A percentile compares a stretch with the other conserved stretches of the same genome.
Evolutionary conservation across 2,113 vertebrate genomes (phyloP).

Genomic region (Nannospalax galili): DNA sequence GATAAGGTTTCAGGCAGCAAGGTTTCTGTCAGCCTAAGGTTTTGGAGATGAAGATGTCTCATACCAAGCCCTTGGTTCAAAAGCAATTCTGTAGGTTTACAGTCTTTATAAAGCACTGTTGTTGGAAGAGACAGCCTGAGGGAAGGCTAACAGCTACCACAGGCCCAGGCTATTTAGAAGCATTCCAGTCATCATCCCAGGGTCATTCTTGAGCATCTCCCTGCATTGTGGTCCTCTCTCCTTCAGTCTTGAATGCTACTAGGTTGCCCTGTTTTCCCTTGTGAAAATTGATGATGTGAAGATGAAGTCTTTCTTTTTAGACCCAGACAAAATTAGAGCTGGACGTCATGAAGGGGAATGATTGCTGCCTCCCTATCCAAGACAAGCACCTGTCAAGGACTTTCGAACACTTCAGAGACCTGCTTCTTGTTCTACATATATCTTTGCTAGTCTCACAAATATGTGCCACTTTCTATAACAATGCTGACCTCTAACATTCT

Average conservation of each 20-base stretch:
- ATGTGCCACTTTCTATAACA: not conserved
- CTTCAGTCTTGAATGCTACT: not conserved
- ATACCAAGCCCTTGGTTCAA: not conserved
- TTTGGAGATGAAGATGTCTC: not conserved
- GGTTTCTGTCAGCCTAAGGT: not conserved
- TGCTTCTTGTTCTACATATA: not conserved
- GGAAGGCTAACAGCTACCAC: not conserved
- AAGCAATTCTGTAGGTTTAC: not conserved
- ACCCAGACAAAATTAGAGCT: not conserved
- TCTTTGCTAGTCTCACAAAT: not conserved
- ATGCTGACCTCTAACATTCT: not conserved
- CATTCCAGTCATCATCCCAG: not conserved
- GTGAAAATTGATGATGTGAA: not conserved
- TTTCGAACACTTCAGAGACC: not conserved
- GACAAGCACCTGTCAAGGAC: not conserved
- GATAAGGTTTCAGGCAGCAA: not conserved
- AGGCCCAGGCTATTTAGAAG: not conserved
- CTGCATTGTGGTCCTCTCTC: not conserved
- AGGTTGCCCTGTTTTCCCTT: not conserved
- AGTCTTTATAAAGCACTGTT: not conserved
- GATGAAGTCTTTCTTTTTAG: not conserved
- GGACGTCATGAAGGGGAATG: no score
- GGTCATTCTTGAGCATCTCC: not conserved
- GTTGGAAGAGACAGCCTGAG: no score
- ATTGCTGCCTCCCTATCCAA: no score